A percentile compares a stretch with the other conserved stretches of the same genome.
Conservation (phyloP, 2,888 invertebrate genomes). For the Pristionchus japonicus region DNA sequence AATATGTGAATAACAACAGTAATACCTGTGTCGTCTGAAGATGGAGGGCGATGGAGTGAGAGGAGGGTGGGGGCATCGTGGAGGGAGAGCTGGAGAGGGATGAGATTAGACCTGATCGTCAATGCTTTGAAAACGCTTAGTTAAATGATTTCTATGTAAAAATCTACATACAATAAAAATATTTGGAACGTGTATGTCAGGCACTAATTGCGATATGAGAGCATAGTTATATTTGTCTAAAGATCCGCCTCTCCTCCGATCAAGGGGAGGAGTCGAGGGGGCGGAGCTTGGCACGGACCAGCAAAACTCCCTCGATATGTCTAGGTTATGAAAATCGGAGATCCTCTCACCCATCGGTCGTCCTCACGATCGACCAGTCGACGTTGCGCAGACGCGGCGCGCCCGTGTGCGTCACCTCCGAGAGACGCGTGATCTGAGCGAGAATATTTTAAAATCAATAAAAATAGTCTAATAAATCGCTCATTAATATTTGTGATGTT, state of each 20-base stretch:
- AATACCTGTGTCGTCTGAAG: not conserved
- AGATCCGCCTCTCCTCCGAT: too few species aligned
- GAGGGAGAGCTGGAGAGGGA: not conserved
- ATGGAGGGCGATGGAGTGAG: not conserved
- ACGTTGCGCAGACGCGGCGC: slow-evolving; percentile 1
- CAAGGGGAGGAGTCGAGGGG: too few species aligned
- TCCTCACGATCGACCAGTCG: slow-evolving; percentile 7
- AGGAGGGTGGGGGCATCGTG: not conserved
- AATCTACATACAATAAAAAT: not conserved
- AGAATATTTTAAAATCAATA: too few species aligned
- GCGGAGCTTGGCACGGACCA: too few species aligned
- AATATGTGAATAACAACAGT: too few species aligned
- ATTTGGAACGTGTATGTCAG: too few species aligned
- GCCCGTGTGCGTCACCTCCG: slow-evolving; percentile 17
- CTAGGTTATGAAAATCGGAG: too few species aligned
- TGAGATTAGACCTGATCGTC: too few species aligned
- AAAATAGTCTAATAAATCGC: too few species aligned
- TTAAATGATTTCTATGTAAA: not conserved
- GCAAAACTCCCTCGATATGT: not conserved
- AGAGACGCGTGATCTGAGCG: not conserved
- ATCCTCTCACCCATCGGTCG: not conserved
- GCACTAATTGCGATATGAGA: too few species aligned
- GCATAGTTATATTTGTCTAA: not conserved
- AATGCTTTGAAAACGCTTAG: not conserved
- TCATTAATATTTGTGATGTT: too few species aligned